Conservation (phyloP, 2,113 vertebrate genomes). For the Marcusenius ussheri region DNA sequence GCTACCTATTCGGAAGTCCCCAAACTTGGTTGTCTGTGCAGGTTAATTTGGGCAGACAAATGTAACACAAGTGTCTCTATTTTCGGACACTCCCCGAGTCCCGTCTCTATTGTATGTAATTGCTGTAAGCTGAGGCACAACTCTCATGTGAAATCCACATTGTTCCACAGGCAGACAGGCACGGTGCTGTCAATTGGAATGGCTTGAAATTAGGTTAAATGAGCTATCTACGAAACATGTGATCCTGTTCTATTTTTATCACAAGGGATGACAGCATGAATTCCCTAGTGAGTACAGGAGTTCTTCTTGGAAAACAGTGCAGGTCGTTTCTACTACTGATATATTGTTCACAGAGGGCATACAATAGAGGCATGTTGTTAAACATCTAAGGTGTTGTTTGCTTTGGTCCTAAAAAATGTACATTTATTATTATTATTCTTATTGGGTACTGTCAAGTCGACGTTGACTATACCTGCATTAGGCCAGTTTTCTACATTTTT, state of each 20-base stretch:
- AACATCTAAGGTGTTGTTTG: not conserved
- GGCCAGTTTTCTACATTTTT: not conserved
- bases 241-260: constrained; percentile 56
- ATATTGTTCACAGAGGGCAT: not conserved
- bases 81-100: not conserved
- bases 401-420: not conserved
- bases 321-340: not conserved
- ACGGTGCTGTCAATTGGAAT: constrained; percentile 45
- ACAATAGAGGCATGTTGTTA: not conserved
- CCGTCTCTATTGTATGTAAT: not conserved
- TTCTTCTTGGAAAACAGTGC: not conserved
- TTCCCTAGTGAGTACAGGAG: constrained; percentile 21
- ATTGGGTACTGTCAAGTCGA: not conserved
- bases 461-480: not conserved
- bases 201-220: constrained; percentile 44
- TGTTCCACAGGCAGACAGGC: constrained; percentile 20
- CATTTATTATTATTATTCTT: not conserved
- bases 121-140: constrained; percentile 13
- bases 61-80: not conserved
- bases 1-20: not conserved
- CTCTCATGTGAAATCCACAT: not conserved
- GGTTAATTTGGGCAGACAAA: not conserved
- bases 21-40: not conserved
- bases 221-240: constrained; percentile 48
- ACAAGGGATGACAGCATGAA: constrained; percentile 39